Evolutionary conservation across 2,797 vertebrate species (phyloP), one percentile per base, ranked within the genome.

Genomic region (Syngnathus acus): DNA sequence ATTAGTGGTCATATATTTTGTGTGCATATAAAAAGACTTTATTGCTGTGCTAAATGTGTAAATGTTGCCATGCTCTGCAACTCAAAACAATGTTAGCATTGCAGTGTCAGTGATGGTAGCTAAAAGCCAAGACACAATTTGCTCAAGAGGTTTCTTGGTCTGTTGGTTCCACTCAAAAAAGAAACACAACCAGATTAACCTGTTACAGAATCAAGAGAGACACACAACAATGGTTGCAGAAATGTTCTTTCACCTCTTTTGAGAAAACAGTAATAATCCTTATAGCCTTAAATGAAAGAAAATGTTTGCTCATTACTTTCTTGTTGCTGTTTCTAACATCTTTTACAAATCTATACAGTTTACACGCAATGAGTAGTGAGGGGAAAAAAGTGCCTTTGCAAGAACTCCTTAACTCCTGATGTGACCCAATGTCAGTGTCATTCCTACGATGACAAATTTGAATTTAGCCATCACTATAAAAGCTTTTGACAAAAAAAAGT

Each of bases 211-310:
- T 75, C 26, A 69, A 58, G 64, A 68, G 16, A 53, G 21, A 78
- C 66, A 64, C 40, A 69, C 69, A 75, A 6, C 67, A 65, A 71
- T 81, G 72, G 21, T 75, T 75, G 69, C 73, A 66, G 70, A 87
- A 83, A 79, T 78, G 90, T 87, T 86, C 78, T 84, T 73, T 80
- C 72, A 70, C 66, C 68, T 78, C 66, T 78, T 80, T 78, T 81
- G 63, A 82, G 73, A 78, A 54, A 70, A 80, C 10, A 14, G 14
- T 58, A 16, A 37, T 8, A 14, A 37, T 80, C 80, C 82, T 71
- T 74, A 73, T 68, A 82, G 85, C 59, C 39, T 88, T 87, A 83
- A 83, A 61, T 64, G 65, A 67, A 72, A 69, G 54, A 70, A 72
- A 76, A 69, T 68, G 45, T 62, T 73, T 51, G 69, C 62, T 67